Evolutionary conservation across 1,140 invertebrate genomes (phyloP), one percentile per base, ranked within the genome.

Genomic region (Drosophila punjabiensis): DNA sequence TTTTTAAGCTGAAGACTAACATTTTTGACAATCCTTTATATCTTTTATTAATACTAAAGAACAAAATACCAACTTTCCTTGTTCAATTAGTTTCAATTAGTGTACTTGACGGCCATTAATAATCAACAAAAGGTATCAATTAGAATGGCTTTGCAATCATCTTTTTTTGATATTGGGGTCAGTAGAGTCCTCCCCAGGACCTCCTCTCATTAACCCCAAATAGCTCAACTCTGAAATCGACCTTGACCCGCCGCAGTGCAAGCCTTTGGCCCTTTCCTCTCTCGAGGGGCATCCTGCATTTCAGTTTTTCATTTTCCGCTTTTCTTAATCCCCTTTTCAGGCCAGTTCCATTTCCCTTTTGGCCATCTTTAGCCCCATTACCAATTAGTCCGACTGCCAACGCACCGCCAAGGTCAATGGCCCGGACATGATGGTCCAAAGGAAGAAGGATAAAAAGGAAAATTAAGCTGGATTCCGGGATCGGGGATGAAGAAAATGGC

Each of bases 371-470:
- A 69, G 30, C 68, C 48, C 69, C 71, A 59, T 75, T 74, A 43
- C 70, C 70, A 74, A 74, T 75, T 75, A 62, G 71, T 74, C 45
- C 68, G 39, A 74, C 50, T 53, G 55, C 24, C 47, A 53, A 11
- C 45, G 41, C 53, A 32, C 39, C 41, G 69, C 69, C 71, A 75
- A 75, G 71, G 71, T 75, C 69, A 75, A 75, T 62, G 71, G 71
- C 68, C 71, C 71, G 30, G 14, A 52, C 55, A 35, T 67, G 41
- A 50, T 70, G 50, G 30, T 24, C 24, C 24, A 28, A 10, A 18
- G 11, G 4, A 11, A 18, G 6, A 24, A 18, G 11, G 4, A 11
- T 13, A 33, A 20, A 20, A 9, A 14, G 5, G 9, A 28, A 16
- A n/a, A 59, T 43, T 14, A 9, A 24, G 33, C 20, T 10, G 13